phyloP scores from a whole-genome alignment of 2,113 vertebrate species.

The Thomomys bottae region DNA sequence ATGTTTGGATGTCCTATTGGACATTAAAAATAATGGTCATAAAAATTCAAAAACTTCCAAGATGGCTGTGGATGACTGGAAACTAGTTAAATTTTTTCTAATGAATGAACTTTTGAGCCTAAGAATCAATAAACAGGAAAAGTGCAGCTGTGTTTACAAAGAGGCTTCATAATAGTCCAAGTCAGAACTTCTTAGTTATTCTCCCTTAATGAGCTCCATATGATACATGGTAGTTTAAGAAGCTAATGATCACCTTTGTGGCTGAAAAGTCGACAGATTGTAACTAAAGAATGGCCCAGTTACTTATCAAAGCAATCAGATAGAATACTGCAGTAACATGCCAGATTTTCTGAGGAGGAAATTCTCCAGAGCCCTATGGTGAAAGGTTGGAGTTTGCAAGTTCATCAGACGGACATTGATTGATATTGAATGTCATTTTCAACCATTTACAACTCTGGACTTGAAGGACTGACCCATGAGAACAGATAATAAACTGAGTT shows the following conservation, averaged over 20 bases:
- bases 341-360: not conserved
- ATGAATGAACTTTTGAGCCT: slow-evolving; percentile 68
- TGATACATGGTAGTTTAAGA: slow-evolving; percentile 57
- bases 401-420: not conserved
- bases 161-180: slow-evolving; percentile 54
- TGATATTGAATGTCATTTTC: not conserved
- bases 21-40: slow-evolving; percentile 33
- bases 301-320: not conserved
- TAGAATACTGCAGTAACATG: not conserved
- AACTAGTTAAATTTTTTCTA: slow-evolving; percentile 36
- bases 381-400: not conserved
- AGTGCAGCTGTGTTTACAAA: slow-evolving; percentile 64
- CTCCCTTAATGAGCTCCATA: slow-evolving; percentile 57
- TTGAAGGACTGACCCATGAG: not conserved
- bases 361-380: not conserved
- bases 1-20: not conserved
- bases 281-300: not conserved
- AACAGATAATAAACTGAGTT: not conserved
- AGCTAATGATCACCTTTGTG: slow-evolving; percentile 43
- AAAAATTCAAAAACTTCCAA: slow-evolving; percentile 46
- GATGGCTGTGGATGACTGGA: slow-evolving; percentile 13
- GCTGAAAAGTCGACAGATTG: slow-evolving; percentile 15
- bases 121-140: slow-evolving; percentile 59
- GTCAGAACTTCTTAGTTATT: slow-evolving; percentile 68
- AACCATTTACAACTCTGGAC: not conserved